phyloP scores from a whole-genome alignment of 2,888 invertebrate species.

The Trissolcus brochymenae region DNA sequence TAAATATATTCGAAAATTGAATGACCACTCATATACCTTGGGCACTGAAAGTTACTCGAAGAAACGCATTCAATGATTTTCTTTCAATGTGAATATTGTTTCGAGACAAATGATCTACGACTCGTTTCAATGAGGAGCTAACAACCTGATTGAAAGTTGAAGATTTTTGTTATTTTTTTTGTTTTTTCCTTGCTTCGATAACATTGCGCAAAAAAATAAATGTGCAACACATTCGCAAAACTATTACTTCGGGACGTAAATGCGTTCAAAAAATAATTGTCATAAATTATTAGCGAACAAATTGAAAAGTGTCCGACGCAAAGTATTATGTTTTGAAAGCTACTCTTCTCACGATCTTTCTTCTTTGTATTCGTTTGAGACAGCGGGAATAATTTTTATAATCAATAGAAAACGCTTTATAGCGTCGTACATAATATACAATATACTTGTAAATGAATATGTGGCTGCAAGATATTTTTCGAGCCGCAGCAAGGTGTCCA shows the following conservation, averaged over 20 bases:
- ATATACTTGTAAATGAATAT: constrained; percentile 22
- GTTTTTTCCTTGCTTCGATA: too few relatives aligned
- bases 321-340: constrained; percentile 30
- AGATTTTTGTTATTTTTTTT: neutral
- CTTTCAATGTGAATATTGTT: neutral
- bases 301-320: constrained; percentile 51
- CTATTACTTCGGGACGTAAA: constrained; percentile 31
- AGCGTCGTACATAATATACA: constrained; percentile 45
- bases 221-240: constrained; percentile 17
- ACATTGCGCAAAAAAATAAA: neutral
- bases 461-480: constrained; percentile 49
- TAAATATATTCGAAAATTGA: neutral
- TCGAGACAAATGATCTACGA: too few relatives aligned
- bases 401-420: constrained; percentile 51
- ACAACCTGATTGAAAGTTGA: neutral
- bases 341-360: constrained; percentile 45
- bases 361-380: constrained; percentile 23
- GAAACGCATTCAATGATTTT: constrained; percentile 2
- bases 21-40: constrained; percentile 6
- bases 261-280: constrained; percentile 24
- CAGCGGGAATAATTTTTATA: constrained; percentile 25
- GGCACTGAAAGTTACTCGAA: constrained; percentile 15
- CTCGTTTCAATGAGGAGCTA: too few relatives aligned
- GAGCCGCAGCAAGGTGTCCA: constrained; percentile 50
- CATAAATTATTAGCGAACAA: constrained; percentile 50